Conservation (phyloP, 2,113 vertebrate genomes). For the Sapayoa aenigma region DNA sequence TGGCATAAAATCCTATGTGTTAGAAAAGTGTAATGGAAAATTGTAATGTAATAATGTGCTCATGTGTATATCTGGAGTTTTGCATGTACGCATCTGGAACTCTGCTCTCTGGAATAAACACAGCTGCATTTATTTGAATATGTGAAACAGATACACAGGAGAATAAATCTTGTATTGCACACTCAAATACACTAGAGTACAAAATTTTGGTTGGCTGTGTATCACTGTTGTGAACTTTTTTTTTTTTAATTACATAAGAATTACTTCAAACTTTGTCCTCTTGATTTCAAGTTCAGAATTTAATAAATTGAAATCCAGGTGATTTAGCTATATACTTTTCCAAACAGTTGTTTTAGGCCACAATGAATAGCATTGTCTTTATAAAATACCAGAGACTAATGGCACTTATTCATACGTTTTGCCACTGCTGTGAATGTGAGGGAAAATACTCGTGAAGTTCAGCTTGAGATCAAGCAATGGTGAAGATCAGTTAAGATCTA, state of each 20-base stretch:
- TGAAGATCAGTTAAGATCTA: background rate
- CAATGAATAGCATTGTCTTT: background rate
- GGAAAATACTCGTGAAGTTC: background rate
- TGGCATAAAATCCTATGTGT: conserved; percentile 33
- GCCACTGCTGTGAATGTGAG: background rate
- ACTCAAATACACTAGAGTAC: background rate
- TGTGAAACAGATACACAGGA: conserved; percentile 37
- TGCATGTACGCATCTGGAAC: conserved; percentile 55
- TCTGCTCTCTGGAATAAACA: conserved; percentile 55
- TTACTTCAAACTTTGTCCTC: background rate
- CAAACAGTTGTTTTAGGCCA: background rate
- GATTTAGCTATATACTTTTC: background rate
- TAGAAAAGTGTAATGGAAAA: conserved; percentile 64
- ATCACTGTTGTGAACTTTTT: background rate
- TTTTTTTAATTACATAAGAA: background rate
- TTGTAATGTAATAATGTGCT: conserved; percentile 52
- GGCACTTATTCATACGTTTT: background rate
- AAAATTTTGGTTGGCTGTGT: background rate
- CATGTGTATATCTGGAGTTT: conserved; percentile 8
- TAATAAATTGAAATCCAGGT: background rate
- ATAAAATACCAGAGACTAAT: background rate
- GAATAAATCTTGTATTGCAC: conserved; percentile 8
- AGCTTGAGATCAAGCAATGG: background rate
- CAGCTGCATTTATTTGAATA: conserved; percentile 66
- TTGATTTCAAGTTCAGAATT: background rate